Evolutionary conservation across 2,797 vertebrate species (phyloP).

Genomic region (Macroramphosus scolopax): DNA sequence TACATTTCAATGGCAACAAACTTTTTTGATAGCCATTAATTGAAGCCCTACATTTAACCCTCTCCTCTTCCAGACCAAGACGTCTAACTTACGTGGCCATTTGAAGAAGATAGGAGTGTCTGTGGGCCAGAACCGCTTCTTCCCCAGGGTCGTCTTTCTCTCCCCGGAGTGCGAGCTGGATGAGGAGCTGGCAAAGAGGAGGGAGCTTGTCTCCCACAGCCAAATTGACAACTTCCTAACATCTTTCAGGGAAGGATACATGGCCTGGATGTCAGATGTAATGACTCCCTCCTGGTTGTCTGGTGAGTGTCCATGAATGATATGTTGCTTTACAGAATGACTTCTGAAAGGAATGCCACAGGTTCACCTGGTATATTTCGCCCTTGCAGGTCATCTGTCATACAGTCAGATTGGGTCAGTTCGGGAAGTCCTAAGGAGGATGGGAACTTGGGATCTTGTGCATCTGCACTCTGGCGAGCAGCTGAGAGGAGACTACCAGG

Average conservation of each 20-base stretch:
- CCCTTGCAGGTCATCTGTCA: conserved; percentile 75
- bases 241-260: conserved; percentile 73
- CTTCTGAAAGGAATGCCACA: background rate
- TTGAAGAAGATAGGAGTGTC: conserved; percentile 69
- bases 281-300: conserved; percentile 79
- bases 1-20: no score
- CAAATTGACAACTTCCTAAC: conserved; percentile 69
- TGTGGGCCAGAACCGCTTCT: conserved; percentile 63
- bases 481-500: conserved; percentile 75
- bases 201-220: conserved; percentile 69
- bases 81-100: conserved; percentile 63
- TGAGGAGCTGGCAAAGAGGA: conserved; percentile 67
- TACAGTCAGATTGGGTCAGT: conserved; percentile 73
- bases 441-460: conserved; percentile 80
- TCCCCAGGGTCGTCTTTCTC: conserved; percentile 74
- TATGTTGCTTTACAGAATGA: no score
- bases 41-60: no score
- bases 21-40: no score
- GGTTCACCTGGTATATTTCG: background rate
- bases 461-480: conserved; percentile 66
- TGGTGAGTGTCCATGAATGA: conserved; percentile 56
- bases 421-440: conserved; percentile 58
- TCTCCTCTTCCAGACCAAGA: conserved; percentile 72
- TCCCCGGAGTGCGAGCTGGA: conserved; percentile 73
- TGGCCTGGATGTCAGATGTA: conserved; percentile 73